These are phyloP conservation scores for Brachionus koreanus DNA, from an alignment of 1,140 invertebrate species.

Conservation along the genomic window DNA sequence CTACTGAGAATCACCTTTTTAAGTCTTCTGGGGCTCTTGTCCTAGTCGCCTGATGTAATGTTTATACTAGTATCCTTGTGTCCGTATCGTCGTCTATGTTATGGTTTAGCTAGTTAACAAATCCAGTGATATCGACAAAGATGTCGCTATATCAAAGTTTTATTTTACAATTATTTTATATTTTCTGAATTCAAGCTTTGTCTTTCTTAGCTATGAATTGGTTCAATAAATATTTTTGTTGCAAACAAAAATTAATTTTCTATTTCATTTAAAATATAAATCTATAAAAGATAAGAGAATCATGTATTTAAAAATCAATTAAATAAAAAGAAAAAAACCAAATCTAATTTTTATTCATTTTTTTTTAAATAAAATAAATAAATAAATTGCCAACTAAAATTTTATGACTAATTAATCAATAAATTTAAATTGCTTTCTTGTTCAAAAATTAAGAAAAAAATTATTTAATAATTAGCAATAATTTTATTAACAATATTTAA, in stretches of 20 bases:
- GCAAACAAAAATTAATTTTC: neutral
- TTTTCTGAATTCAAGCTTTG: no score
- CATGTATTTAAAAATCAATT: neutral
- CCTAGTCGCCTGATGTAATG: neutral
- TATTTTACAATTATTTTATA: no score
- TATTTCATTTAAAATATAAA: neutral
- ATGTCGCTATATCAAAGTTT: no score
- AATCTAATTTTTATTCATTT: neutral
- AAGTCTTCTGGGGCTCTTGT: neutral
- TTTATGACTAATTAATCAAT: neutral
- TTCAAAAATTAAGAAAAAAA: neutral
- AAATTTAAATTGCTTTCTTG: neutral
- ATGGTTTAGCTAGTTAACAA: no score
- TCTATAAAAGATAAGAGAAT: neutral
- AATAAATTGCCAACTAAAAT: neutral
- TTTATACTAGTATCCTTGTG: no score
- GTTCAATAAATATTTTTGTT: neutral
- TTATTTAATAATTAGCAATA: constrained; percentile 20
- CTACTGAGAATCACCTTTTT: neutral
- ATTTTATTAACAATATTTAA: constrained; percentile 34
- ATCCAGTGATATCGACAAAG: no score
- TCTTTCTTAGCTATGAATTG: neutral
- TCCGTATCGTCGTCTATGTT: no score
- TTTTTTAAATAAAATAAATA: neutral
- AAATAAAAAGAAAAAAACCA: neutral